Evolutionary conservation across 2,113 vertebrate genomes (phyloP), one percentile per base, ranked within the genome.

Genomic region (Enhydra lutris): DNA sequence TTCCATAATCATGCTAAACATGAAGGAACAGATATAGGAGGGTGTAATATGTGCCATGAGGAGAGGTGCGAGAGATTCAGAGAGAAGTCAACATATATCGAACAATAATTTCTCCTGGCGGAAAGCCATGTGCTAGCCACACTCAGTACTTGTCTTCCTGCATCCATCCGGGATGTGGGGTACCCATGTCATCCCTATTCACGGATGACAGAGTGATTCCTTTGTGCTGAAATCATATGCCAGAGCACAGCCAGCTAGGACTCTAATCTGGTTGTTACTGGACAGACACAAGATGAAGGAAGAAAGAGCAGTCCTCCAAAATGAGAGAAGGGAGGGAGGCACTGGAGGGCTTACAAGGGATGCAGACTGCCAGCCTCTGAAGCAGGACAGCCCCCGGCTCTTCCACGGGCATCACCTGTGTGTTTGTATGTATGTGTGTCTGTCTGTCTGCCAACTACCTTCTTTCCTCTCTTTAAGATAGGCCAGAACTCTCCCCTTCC

Each of bases 321-420:
- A 52, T 3, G 11, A 39, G 50, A 87, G 23, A 34, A 0, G 0
- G 6, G 1, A 42, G 23, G 6, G 31, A 4, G 34, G 6, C 1
- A 15, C 1, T 7, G 11, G 23, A 3, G 6, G 50, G 17, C 26
- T 13, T 42, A 24, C 15, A 0, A 29, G 47, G 39, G 24, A 0
- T 7, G 7, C 24, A 15, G 6, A 20, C 2, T 0, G 3, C 1
- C 24, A 7, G 42, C 0, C 1, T 4, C 50, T 2, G 18, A 13
- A 14, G 29, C 15, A 0, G 1, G 4, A 13, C 10, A 1, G 29
- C 8, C 6, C 20, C 59, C 26, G 42, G 45, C 29, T 0, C 14
- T 2, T 0, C 36, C 24, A 15, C n/a, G 0, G 18, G 7, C 0
- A 11, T 18, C 42, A 5, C 10, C 45, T 50, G 1, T 17, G 1